Base-by-base conservation (phyloP, 2,797 vertebrate genomes). In the Arrhamphus sclerolepis region DNA sequence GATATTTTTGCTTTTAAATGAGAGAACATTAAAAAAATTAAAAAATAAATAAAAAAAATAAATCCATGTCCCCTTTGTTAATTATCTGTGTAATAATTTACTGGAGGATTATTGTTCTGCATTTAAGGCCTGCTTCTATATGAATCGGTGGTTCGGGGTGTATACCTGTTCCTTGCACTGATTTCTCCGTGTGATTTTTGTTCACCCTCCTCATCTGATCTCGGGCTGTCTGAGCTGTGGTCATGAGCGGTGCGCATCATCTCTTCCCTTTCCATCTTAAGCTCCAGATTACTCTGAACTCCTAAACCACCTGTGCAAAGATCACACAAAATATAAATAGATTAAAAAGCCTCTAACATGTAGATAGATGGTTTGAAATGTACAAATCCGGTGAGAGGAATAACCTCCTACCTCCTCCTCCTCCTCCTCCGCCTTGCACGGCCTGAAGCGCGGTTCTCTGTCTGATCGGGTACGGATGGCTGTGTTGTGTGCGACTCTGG, bases 201-300 rank as follows among this genome's bases (percentile, higher is more conserved):
- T 70, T 96, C 97, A 29, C 93, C 94, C 80, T 98, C 96, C 31
- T 97, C 96, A 42, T 98, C 96, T 43, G 96, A 98, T 80, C 93
- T 93, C 89, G 94, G 95, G 88, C 96, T 96, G 75, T 96, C 96
- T 16, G 95, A 95, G 77, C 83, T 76, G 75, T 80, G 83, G 31
- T 75, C 80, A 53, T 77, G 83, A 21, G 42, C 80, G 68, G 62
- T 89, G 82, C 87, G 84, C 92, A 94, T 85, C 81, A 89, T 83
- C 44, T 96, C 95, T 38, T 98, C 96, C 70, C 93, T 93, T 22
- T 98, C 97, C 77, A 94, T 91, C 90, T 98, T 98, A 72, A 98
- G 92, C 84, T 97, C 95, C 81, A 94, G 73, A 63, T 92, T 61
- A 54, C 68, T 66, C 66, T 77, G 78, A 63, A 71, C 46, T 48